phyloP scores from a whole-genome alignment of 2,113 vertebrate genomes.

The Dendropsophus ebraccatus region DNA sequence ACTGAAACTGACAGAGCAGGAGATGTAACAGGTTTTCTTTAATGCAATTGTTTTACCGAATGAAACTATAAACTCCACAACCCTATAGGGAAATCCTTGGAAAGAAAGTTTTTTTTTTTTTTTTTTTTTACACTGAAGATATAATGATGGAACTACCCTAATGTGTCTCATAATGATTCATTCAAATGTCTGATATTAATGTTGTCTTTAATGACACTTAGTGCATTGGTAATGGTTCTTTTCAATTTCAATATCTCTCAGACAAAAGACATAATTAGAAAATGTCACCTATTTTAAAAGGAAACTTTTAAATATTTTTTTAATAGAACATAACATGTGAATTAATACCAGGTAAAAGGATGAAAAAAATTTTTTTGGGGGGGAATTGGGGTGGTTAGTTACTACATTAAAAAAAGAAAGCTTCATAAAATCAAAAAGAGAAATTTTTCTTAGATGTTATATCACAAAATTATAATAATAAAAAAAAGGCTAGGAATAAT shows the following conservation, averaged over 20 bases:
- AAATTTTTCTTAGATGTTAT: too few relatives aligned
- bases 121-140: not conserved
- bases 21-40: too few relatives aligned
- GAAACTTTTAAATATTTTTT: too few relatives aligned
- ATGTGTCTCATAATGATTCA: constrained; percentile 23
- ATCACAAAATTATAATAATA: too few relatives aligned
- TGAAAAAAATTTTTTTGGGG: too few relatives aligned
- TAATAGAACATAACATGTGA: too few relatives aligned
- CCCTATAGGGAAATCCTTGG: not conserved
- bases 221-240: not conserved
- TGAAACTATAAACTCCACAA: not conserved
- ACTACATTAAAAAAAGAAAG: too few relatives aligned
- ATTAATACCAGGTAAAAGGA: too few relatives aligned
- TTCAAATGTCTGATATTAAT: constrained; percentile 26
- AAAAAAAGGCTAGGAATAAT: too few relatives aligned
- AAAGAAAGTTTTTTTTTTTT: not conserved
- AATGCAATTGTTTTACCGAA: constrained; percentile 7
- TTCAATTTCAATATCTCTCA: constrained; percentile 15
- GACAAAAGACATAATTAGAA: constrained; percentile 16
- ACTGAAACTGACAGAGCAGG: too few relatives aligned
- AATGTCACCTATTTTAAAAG: constrained; percentile 21
- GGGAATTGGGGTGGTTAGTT: too few relatives aligned
- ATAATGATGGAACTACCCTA: constrained; percentile 2
- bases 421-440: too few relatives aligned
- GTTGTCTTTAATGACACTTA: constrained; percentile 27